Evolutionary conservation across 2,888 invertebrate genomes (phyloP).

Genomic region (Myathropa florea): DNA sequence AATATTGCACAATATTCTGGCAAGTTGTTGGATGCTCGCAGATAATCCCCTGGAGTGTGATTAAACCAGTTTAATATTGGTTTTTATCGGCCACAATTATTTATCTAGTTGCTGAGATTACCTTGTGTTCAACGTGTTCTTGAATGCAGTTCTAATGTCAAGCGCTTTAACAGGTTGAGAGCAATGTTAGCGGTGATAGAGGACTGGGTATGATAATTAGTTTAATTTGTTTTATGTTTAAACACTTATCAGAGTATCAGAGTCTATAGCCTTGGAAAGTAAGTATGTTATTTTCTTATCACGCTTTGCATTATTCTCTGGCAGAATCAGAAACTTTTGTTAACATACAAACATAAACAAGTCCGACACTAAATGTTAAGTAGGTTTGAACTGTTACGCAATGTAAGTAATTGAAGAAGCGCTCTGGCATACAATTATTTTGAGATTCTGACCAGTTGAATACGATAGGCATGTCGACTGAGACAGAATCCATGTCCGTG

Average conservation of each 20-base stretch:
- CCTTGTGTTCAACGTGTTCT: neutral
- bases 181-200: neutral
- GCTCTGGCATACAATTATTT: too few species aligned
- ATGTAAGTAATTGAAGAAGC: too few species aligned
- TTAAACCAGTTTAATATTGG: neutral
- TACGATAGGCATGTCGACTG: too few species aligned
- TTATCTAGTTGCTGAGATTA: neutral
- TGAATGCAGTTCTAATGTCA: neutral
- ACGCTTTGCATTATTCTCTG: neutral
- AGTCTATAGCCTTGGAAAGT: neutral
- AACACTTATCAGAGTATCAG: neutral
- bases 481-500: too few species aligned
- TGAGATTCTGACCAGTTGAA: too few species aligned
- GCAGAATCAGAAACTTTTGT: neutral
- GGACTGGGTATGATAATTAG: neutral
- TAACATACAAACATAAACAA: neutral
- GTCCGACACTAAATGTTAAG: too few species aligned
- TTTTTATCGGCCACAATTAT: neutral
- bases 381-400: too few species aligned
- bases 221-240: neutral
- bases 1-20: too few species aligned
- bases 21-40: neutral
- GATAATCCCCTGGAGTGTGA: neutral
- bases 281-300: neutral
- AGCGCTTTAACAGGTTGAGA: neutral